Base-by-base conservation (phyloP, 2,113 vertebrate species). In the Glareola pratincola region DNA sequence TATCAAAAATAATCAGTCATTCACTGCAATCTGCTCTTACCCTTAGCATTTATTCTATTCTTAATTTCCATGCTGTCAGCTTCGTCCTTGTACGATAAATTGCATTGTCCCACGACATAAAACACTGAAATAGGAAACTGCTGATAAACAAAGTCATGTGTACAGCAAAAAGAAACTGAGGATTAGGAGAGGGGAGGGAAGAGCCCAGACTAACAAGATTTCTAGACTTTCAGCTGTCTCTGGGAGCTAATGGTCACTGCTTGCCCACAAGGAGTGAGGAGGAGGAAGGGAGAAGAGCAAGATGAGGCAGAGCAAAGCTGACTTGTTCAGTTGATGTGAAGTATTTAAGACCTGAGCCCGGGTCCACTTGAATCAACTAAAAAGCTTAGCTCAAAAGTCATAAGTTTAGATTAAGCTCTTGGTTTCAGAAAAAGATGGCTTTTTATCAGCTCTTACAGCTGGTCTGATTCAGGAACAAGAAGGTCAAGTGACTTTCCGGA, bases 41-140 rank as follows among this genome's bases (percentile, higher is more conserved):
- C n/a, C 39, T 82, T 92, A 90, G 50, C 63, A 69, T 80, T 95
- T 95, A 87, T 91, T 97, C 88, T 74, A 6, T 79, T 93, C 90
- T 95, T 97, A 97, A 97, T 97, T 88, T 90, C 50, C 43, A 66
- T 12, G 7, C 75, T 94, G 73, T 96, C 97, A 95, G 36, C 26
- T 72, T 92, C 0, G 1, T 76, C 59, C 50, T 84, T 93, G 71
- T 41, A 93, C 63, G 26, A 85, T 94, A 92, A 96, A 93, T 78
- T 81, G 37, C 43, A 37, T 29, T 68, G 47, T 53, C 47, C 9
- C 43, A 76, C 32, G 79, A 59, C 59, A 45, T 14, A 85, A 88
- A 96, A 59, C 15, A 45, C 26, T 45, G 60, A 92, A 89, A 88
- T 73, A 82, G 54, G 53, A 64, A 92, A 76, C 23, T 79, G 37